These are phyloP conservation scores for Drosophila parvula DNA, from an alignment of 1,140 invertebrate genomes.

Conservation along the genomic window DNA sequence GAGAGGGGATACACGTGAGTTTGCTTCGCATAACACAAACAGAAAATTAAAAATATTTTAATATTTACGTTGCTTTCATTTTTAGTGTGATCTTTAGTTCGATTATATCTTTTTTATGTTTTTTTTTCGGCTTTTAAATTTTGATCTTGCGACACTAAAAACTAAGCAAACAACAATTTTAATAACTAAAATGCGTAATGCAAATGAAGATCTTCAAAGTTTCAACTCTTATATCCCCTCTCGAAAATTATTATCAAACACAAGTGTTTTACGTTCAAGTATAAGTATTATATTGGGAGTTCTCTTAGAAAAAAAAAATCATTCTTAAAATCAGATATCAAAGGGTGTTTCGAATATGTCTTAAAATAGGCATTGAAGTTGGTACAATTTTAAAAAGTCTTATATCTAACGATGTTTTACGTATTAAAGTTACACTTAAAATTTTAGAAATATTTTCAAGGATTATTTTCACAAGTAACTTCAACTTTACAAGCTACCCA, in stretches of 20 bases:
- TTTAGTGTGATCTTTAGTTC: conserved; percentile 29
- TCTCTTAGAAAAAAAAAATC: conserved; percentile 14
- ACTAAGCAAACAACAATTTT: conserved; percentile 64
- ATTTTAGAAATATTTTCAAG: not conserved
- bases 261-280: conserved; percentile 24
- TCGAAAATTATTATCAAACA: conserved; percentile 55
- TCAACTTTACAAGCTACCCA: conserved; percentile 2
- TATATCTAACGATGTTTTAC: not conserved
- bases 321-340: conserved; percentile 21
- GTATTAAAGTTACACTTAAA: not conserved
- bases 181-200: conserved; percentile 61
- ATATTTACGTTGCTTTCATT: conserved; percentile 57
- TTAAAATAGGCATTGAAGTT: conserved; percentile 5
- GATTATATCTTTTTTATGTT: conserved; percentile 10
- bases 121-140: conserved; percentile 26
- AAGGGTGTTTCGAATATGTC: conserved; percentile 12
- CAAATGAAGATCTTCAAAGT: conserved; percentile 49
- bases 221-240: conserved; percentile 42
- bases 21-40: conserved; percentile 81
- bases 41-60: conserved; percentile 70
- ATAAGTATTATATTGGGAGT: conserved; percentile 20
- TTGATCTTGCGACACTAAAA: conserved; percentile 63
- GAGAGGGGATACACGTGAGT: conserved; percentile 83
- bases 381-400: conserved; percentile 2
- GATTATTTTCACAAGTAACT: not conserved